Evolutionary conservation across 2,113 vertebrate species (phyloP).

Genomic region (Sebastes fasciatus): DNA sequence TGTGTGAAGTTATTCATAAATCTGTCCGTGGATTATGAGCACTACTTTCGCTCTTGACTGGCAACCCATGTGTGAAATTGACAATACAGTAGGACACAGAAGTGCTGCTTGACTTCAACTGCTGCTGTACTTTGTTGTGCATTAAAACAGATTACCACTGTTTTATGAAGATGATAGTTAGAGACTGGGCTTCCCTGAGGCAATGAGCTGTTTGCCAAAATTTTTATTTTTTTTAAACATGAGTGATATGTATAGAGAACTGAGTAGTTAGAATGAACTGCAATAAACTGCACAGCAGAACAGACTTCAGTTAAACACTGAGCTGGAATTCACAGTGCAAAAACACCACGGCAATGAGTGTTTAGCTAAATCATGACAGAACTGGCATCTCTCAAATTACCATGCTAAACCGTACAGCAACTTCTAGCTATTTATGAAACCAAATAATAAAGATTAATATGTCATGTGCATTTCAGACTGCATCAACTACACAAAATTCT

Average conservation of each 20-base stretch:
- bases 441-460: neutral
- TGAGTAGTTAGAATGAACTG: neutral
- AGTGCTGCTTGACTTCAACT: neutral
- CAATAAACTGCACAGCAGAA: neutral
- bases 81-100: neutral
- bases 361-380: neutral
- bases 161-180: neutral
- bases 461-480: neutral
- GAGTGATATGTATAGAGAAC: neutral
- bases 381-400: neutral
- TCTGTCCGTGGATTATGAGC: conserved; percentile 47
- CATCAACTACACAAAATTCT: conserved; percentile 24
- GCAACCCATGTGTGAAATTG: conserved; percentile 41
- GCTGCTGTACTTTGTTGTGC: neutral
- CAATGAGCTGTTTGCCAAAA: neutral
- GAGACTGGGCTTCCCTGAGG: neutral
- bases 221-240: neutral
- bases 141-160: neutral
- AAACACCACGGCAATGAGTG: neutral
- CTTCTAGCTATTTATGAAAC: neutral
- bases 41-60: conserved; percentile 23
- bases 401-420: neutral
- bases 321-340: neutral
- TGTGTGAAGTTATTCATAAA: conserved; percentile 57
- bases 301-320: neutral